Evolutionary conservation across 2,888 invertebrate genomes (phyloP), one percentile per base, ranked within the genome.

Genomic region (Ditula angustiorana): DNA sequence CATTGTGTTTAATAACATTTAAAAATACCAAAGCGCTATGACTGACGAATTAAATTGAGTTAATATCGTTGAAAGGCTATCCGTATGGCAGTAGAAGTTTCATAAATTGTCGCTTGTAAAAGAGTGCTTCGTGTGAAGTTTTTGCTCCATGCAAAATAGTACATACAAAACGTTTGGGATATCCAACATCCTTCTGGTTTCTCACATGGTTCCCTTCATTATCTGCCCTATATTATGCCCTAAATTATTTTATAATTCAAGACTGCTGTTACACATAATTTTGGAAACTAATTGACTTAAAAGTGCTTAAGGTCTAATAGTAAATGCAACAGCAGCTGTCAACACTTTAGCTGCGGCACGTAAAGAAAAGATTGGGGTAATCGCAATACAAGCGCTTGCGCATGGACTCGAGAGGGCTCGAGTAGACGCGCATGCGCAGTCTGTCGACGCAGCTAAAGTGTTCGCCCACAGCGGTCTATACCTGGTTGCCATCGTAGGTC

Each of bases 401-500:
- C 52, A 37, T 64, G 52, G 64, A 59, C 58, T 64, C 64, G 64
- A 64, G 35, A 30, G 16, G 8, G 11, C 35, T 64, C 64, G 64
- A 64, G 53, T 53, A 52, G 52, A 64, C 58, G 64, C 64, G 58
- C 64, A 64, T 24, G 26, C 64, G 58, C 53, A 44, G 11, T 23
- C 26, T 16, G 41, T 33, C 44, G 53, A 44, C 64, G 66, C 66
- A 66, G 69, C 67, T 65, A 70, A 63, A 66, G 57, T 35, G 62
- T 63, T 67, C 64, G 57, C 53, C 41, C 57, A 65, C 65, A 66
- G 62, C 58, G 65, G 68, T 67, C 72, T 79, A 91, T 96, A 97
- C 97, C 97, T 97, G 97, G 94, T 96, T 96, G 94, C 98, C 98
- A 93, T 98, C 98, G 95, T 99, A 99, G 87, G 99, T 99, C 99